A percentile compares a stretch with the other conserved stretches of the same genome.
Evolutionary conservation across 2,888 invertebrate species (phyloP).

Genomic region (Criorhina ranunculi): DNA sequence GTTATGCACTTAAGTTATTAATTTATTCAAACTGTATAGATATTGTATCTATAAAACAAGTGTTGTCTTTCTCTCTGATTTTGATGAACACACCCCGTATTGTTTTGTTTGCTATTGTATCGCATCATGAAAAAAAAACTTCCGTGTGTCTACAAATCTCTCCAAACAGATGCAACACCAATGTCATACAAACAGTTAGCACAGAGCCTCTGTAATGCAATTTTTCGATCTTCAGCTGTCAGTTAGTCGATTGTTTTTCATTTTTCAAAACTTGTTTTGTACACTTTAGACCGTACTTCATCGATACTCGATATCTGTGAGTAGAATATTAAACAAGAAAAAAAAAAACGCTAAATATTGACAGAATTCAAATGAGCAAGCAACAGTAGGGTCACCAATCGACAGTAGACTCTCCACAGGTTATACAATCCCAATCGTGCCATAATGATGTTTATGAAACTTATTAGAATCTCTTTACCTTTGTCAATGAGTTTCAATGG

Average conservation of each 20-base stretch:
- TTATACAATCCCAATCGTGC: constrained; percentile 39
- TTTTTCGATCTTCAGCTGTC: constrained; percentile 60
- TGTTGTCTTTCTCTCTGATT: neutral
- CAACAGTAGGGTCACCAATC: constrained; percentile 1
- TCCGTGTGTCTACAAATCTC: constrained; percentile 38
- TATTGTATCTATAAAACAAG: constrained; percentile 11
- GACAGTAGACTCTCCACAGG: neutral
- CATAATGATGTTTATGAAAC: constrained; percentile 50
- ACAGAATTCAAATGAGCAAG: constrained; percentile 67
- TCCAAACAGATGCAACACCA: constrained; percentile 11
- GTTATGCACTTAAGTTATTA: constrained; percentile 7
- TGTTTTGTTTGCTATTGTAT: constrained; percentile 16
- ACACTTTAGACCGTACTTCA: constrained; percentile 24
- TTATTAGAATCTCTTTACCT: constrained; percentile 25
- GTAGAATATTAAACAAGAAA: constrained; percentile 58
- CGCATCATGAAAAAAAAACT: constrained; percentile 20
- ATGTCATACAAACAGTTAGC: constrained; percentile 1
- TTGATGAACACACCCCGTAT: constrained; percentile 6
- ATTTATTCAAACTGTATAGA: constrained; percentile 17
- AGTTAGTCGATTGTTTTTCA: constrained; percentile 9
- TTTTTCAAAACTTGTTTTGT: constrained; percentile 29
- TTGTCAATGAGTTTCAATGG: neutral
- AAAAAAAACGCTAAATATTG: constrained; percentile 59
- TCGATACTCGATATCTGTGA: constrained; percentile 44
- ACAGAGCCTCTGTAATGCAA: constrained; percentile 27